Evolutionary conservation across 2,797 vertebrate genomes (phyloP).

Genomic region (Glyptemys insculpta): DNA sequence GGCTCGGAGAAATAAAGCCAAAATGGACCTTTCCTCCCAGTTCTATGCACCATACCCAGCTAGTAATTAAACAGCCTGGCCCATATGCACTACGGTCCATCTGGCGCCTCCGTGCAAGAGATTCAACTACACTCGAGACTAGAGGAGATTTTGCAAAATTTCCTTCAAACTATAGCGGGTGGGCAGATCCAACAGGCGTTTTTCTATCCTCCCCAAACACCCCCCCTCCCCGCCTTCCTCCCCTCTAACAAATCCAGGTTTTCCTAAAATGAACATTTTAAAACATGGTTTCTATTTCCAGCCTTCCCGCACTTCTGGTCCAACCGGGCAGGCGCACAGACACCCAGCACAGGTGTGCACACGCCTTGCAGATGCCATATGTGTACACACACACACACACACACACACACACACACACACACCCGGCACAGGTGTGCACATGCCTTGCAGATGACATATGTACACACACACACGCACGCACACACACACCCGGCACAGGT

Average conservation of each 20-base stretch:
- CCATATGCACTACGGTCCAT: fast-evolving
- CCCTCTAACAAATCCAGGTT: background rate
- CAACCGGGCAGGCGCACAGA: background rate
- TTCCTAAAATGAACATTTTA: background rate
- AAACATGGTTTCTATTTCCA: background rate
- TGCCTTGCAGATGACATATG: background rate
- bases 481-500: too few relatives aligned
- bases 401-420: background rate
- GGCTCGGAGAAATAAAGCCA: background rate
- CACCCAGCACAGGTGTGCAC: background rate
- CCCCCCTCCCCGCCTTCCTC: background rate
- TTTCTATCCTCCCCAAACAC: background rate
- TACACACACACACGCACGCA: background rate
- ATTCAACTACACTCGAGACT: background rate
- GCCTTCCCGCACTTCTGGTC: background rate
- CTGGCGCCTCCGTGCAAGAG: fast-evolving
- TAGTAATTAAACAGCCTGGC: background rate
- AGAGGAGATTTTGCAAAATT: fast-evolving
- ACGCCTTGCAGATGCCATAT: background rate
- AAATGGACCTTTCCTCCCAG: fast-evolving
- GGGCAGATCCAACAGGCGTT: background rate
- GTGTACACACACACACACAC: background rate
- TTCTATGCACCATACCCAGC: background rate
- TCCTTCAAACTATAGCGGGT: background rate
- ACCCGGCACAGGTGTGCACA: background rate